Evolutionary conservation across 23 tunicate species (phyloP).

Genomic region (Oikopleura vanhoeffeni): DNA sequence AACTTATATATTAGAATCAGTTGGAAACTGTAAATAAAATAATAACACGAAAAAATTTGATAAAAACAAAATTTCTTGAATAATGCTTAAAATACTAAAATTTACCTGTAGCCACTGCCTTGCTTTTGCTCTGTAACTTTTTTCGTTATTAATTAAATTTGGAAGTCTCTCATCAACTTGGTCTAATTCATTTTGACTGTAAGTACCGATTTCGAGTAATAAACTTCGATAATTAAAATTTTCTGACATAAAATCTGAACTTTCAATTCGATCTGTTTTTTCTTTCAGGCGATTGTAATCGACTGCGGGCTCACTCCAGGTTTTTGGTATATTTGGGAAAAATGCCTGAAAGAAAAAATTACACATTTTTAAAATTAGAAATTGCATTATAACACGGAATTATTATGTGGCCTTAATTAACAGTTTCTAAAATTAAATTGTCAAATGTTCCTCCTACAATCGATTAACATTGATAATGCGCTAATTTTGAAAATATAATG

Average conservation of each 20-base stretch:
- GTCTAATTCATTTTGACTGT: not conserved
- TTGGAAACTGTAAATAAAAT: not conserved
- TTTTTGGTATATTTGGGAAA: not conserved
- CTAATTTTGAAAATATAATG: no score
- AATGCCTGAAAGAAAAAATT: no score
- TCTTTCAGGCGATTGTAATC: not conserved
- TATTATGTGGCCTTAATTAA: no score
- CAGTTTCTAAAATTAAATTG: no score
- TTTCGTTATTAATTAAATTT: not conserved
- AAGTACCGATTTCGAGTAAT: not conserved
- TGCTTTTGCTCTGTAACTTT: not conserved
- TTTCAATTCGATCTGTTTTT: not conserved
- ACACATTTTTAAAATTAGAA: no score
- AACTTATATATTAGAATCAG: not conserved
- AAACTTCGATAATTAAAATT: not conserved
- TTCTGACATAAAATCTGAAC: not conserved
- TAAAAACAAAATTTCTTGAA: not conserved
- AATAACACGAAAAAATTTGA: not conserved
- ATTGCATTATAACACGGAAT: no score
- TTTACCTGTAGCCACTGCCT: not conserved
- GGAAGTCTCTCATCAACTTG: not conserved
- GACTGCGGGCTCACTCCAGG: not conserved
- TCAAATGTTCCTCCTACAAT: no score
- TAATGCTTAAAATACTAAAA: not conserved
- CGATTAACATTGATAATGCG: no score